phyloP scores from a whole-genome alignment of 2,113 vertebrate species.

The Pterophyllum scalare region DNA sequence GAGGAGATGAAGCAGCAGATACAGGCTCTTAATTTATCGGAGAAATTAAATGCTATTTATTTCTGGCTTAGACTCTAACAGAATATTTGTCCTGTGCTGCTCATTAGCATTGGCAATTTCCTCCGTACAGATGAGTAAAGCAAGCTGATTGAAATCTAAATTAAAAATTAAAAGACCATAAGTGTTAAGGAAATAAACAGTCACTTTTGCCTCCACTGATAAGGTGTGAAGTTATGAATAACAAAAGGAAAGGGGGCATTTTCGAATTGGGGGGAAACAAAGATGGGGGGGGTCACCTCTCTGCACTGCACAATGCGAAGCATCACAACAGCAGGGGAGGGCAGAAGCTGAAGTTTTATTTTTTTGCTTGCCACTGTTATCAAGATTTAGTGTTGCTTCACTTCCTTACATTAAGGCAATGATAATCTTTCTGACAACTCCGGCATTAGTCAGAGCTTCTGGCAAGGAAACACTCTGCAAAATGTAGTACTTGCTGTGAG shows the following conservation, averaged over 20 bases:
- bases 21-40: constrained; percentile 52
- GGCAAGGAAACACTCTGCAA: constrained; percentile 23
- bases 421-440: constrained; percentile 63
- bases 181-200: constrained; percentile 48
- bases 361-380: constrained; percentile 48
- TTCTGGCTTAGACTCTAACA: constrained; percentile 61
- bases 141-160: constrained; percentile 69
- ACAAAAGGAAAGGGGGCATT: neutral
- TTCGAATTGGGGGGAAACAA: neutral
- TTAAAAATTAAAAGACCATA: constrained; percentile 68
- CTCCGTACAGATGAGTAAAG: constrained; percentile 61
- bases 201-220: constrained; percentile 38
- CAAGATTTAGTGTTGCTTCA: constrained; percentile 50
- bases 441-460: constrained; percentile 48
- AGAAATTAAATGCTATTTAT: constrained; percentile 75
- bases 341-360: constrained; percentile 33
- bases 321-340: neutral
- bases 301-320: neutral
- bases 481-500: constrained; percentile 17
- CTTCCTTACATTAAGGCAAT: constrained; percentile 60
- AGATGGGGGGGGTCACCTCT: neutral
- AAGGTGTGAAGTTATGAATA: constrained; percentile 5
- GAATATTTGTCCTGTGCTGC: constrained; percentile 60
- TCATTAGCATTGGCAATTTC: constrained; percentile 73
- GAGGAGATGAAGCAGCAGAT: constrained; percentile 42